Percentiles rank a stretch among this genome's conserved stretches.
Conservation (phyloP, 2,888 invertebrate species). For the Eristalinus aeneus region DNA sequence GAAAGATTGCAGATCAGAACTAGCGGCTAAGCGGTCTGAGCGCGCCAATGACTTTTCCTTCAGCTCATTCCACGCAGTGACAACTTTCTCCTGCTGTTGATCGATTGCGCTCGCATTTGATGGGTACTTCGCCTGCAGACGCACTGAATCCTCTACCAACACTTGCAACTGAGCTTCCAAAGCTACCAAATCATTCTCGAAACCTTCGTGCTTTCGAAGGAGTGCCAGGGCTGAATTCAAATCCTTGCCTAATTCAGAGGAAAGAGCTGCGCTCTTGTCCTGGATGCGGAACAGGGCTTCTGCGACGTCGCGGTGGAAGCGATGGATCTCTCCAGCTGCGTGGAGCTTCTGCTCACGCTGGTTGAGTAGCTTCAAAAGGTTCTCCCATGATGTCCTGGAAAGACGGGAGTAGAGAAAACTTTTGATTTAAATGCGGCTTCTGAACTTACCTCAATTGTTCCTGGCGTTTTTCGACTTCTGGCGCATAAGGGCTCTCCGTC, state of each 20-base stretch:
- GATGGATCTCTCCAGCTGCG: constrained; percentile 98
- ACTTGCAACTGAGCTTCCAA: constrained; percentile 95
- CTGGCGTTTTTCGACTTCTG: constrained; percentile 92
- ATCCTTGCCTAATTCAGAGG: constrained; percentile 90
- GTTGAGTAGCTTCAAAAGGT: constrained; percentile 91
- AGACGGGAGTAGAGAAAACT: neutral
- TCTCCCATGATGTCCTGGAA: constrained; percentile 90
- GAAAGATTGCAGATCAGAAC: constrained; percentile 94
- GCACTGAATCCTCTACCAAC: constrained; percentile 94
- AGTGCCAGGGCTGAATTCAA: constrained; percentile 92
- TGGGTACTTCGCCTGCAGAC: constrained; percentile 93
- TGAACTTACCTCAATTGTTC: constrained; percentile 90
- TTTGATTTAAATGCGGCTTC: no score
- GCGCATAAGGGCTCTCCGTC: constrained; percentile 91
- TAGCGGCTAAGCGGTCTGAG: constrained; percentile 90
- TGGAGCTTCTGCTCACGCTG: constrained; percentile 92
- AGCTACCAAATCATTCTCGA: constrained; percentile 95
- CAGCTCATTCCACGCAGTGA: constrained; percentile 92
- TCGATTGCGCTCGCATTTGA: constrained; percentile 95
- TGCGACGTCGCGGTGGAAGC: constrained; percentile 97
- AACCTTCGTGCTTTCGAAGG: constrained; percentile 93
- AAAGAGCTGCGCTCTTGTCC: constrained; percentile 93
- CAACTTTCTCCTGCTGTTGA: constrained; percentile 91
- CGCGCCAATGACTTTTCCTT: constrained; percentile 91
- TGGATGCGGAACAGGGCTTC: constrained; percentile 94